Evolutionary conservation across 2,888 invertebrate species (phyloP), one percentile per base, ranked within the genome.

Genomic region (Dexiosoma caninum): DNA sequence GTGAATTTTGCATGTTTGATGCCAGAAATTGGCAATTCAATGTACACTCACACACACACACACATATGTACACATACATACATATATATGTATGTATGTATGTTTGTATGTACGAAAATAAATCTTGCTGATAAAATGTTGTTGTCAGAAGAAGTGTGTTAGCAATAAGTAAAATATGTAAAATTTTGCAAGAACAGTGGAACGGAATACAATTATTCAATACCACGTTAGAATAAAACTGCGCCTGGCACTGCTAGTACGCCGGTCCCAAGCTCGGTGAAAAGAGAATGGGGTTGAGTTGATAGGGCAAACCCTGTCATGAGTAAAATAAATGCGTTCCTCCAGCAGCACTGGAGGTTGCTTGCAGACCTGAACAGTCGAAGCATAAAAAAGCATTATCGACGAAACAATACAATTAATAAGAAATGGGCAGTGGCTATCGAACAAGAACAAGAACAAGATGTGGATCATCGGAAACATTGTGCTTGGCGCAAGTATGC

Each of bases 1-100:
- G 67, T 69, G 62, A 72, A 72, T 81, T 75, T 75, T 59, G 49
- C 32, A 66, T 75, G 57, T 75, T 67, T 14, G 74, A 51, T 81
- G 77, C 72, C 72, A 72, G 67, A 62, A 77, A 72, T 76, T 72
- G 60, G 10, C 57, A 67, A 74, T 27, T 27, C 27, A 27, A 40
- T 32, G 30, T 66, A 66, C 16, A 53, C n/a, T 5, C 6, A 1
- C 40, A 21, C 14, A 23, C 69, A 14, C 8, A 35, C 21, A 32
- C 30, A 55, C 16, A 57, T 21, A 30, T 35, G 12, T 9, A 14
- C 2, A 23, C 4, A 9, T 23, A 23, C 4, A 23, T 2, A 37
- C n/a, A 35, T 49, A 35, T 19, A 19, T 23, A 21, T 21, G 32
- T 55, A 12, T 19, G 46, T 21, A 46, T 0, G 12, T 46, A 46